Conservation (phyloP, 2,888 invertebrate species). For the Lasioglossum malachurum region DNA sequence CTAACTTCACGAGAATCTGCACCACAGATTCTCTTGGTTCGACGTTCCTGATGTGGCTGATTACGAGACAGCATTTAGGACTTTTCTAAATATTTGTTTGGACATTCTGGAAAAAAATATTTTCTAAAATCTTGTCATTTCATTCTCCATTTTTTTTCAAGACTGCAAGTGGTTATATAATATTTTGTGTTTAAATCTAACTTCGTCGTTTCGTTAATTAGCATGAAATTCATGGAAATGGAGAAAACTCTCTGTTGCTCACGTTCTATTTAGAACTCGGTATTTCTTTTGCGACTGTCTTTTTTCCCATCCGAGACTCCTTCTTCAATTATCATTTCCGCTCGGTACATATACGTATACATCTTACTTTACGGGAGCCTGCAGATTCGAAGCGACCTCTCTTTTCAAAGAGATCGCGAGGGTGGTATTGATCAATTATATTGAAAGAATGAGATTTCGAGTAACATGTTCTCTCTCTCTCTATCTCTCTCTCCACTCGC, state of each 20-base stretch:
- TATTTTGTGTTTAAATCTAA: too few relatives aligned
- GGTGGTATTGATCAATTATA: not conserved
- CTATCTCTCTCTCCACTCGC: not conserved
- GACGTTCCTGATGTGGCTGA: too few relatives aligned
- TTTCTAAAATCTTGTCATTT: too few relatives aligned
- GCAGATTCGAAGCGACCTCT: not conserved
- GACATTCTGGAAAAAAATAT: too few relatives aligned
- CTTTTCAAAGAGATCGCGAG: not conserved
- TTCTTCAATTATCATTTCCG: not conserved
- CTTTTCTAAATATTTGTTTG: too few relatives aligned
- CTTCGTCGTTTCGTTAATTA: not conserved
- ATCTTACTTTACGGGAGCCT: not conserved
- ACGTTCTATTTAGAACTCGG: not conserved
- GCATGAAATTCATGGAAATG: not conserved
- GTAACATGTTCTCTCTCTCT: not conserved
- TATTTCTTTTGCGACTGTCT: not conserved
- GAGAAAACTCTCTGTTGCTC: not conserved
- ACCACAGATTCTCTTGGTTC: too few relatives aligned
- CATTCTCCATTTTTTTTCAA: too few relatives aligned
- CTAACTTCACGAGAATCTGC: too few relatives aligned
- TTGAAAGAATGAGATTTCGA: slow-evolving; percentile 1
- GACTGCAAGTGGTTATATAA: not conserved
- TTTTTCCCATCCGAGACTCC: not conserved
- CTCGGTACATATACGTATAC: not conserved
- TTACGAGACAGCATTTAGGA: too few relatives aligned